Base-by-base conservation (phyloP, 2,888 invertebrate species). In the Tryphoninae sp. region DNA sequence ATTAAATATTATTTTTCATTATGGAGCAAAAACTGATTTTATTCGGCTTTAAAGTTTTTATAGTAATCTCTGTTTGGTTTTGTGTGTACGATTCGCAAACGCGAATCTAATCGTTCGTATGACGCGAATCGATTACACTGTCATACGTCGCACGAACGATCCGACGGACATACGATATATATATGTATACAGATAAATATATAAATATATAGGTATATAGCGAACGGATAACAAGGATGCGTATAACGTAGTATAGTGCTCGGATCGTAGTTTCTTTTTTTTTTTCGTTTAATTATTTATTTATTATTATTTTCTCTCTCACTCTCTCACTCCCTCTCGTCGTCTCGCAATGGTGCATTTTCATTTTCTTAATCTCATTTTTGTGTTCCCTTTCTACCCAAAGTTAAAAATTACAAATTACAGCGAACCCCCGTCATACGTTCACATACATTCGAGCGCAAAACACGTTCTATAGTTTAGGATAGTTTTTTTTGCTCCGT, bases 391-490 rank as follows among this genome's bases (percentile, higher is more conserved):
- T 42, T 59, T 74, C 45, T 33, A 33, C 8, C 33, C 51, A 51
- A 77, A 68, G 42, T 58, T 26, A 40, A 33, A 33, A 33, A 49
- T 76, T 49, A 80, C 67, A 69, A 33, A 64, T 74, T 68, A 76
- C 59, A 76, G 49, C 82, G 67, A 82, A 82, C 82, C 82, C 82
- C 79, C 82, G 76, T 76, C 82, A 79, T 76, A 76, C 76, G 59
- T 75, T 49, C 16, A 58, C 67, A 72, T 53, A 82, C 71, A 22
- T 68, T 76, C 62, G 64, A 81, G 64, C 64, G 73, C 78, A 59
- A 69, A 78, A 78, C 69, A 74, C 62, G 72, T 76, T 79, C 67
- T 75, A 75, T 67, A 75, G 74, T 78, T 82, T 73, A 79, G 79
- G 75, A 81, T 69, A 78, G 75, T 76, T 61, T 7, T 61, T 33